Evolutionary conservation across 2,797 vertebrate genomes (phyloP).

Genomic region (Pantherophis vulpinus): DNA sequence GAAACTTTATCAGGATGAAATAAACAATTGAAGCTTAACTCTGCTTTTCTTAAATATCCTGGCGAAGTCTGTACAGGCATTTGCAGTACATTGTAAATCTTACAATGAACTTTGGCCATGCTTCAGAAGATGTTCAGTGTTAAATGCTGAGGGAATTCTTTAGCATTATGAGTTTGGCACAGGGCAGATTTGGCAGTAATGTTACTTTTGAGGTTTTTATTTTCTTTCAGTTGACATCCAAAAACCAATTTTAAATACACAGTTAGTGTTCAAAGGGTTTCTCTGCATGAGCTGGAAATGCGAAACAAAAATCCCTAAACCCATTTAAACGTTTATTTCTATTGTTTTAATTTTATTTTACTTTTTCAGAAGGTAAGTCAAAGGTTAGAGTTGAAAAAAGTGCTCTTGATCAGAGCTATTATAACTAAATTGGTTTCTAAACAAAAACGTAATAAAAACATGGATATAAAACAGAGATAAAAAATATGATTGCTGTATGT

Average conservation of each 20-base stretch:
- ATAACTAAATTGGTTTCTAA: background rate
- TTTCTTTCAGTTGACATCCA: background rate
- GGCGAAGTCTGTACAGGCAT: slow-evolving; percentile 17
- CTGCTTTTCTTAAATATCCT: slow-evolving; percentile 41
- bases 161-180: slow-evolving; percentile 1
- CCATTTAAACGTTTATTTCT: background rate
- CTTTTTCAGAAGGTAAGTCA: background rate
- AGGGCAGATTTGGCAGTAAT: slow-evolving; percentile 1
- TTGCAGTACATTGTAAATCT: slow-evolving; percentile 29
- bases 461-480: background rate
- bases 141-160: slow-evolving; percentile 12
- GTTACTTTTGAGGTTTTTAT: slow-evolving; percentile 10
- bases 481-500: background rate
- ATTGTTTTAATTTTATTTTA: background rate
- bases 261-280: background rate
- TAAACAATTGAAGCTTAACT: slow-evolving; percentile 23
- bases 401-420: background rate
- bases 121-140: slow-evolving; percentile 23
- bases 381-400: slow-evolving; percentile 9
- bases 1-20: slow-evolving; percentile 21
- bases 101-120: slow-evolving; percentile 22
- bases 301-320: background rate
- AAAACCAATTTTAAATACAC: background rate
- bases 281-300: background rate
- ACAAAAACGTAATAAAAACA: background rate